Conservation (phyloP, 2,888 invertebrate species). For the Chaetoderma sp. region DNA sequence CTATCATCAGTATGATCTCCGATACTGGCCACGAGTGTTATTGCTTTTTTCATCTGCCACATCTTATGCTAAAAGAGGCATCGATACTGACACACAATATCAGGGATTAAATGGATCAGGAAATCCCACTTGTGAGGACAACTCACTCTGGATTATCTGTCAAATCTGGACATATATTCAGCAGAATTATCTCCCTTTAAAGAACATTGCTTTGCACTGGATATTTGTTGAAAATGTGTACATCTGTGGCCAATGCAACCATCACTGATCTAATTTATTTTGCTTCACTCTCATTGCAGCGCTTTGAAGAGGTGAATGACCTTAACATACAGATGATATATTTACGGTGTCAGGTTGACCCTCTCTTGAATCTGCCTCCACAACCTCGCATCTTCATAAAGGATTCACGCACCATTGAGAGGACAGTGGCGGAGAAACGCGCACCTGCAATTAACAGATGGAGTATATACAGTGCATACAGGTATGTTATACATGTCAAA, state of each 20-base stretch:
- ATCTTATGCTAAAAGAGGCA: too few species aligned
- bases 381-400: conserved; percentile 53
- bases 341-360: conserved; percentile 50
- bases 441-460: conserved; percentile 55
- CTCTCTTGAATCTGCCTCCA: conserved; percentile 43
- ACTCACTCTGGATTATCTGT: too few species aligned
- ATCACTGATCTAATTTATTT: background rate
- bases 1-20: too few species aligned
- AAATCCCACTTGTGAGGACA: too few species aligned
- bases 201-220: too few species aligned
- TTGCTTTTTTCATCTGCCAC: too few species aligned
- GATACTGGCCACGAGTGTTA: too few species aligned
- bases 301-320: conserved; percentile 57
- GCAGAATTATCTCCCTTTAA: too few species aligned
- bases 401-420: conserved; percentile 28
- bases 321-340: conserved; percentile 57
- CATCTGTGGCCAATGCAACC: background rate
- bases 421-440: conserved; percentile 32
- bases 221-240: too few species aligned
- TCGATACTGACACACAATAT: too few species aligned
- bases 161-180: too few species aligned
- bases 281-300: conserved; percentile 34
- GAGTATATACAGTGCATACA: conserved; percentile 61
- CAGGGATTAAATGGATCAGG: too few species aligned
- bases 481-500: conserved; percentile 41